Evolutionary conservation across 2,797 vertebrate species (phyloP), one percentile per base, ranked within the genome.

Genomic region (Parotocinclus haroldoi): DNA sequence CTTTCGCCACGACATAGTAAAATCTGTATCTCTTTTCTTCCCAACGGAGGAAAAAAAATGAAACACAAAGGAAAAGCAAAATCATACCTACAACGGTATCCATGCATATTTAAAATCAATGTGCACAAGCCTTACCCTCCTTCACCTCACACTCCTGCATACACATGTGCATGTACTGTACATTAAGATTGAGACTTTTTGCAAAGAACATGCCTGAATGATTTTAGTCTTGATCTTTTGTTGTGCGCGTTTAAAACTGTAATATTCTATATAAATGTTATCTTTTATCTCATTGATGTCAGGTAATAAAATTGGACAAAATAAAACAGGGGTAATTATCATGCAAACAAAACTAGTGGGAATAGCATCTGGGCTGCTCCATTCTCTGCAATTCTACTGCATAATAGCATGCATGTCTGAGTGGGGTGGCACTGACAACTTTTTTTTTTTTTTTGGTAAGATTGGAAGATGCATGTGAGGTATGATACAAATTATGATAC

Each of bases 401-500:
- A 87, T 79, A 89, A 82, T 80, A 81, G 85, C 89, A 92, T 92
- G 90, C 90, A 87, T 72, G 79, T 73, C 68, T 63, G 73, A 74
- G 66, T 62, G 73, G 67, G 74, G 76, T 56, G 58, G 14, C 53
- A 69, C 78, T 38, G 52, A 54, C 71, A 59, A 65, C 53, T 18
- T 74, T 76, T 70, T 75, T 76, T 18, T 74, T 76, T 70, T 75
- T 76, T 76, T 57, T 36, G 78, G 65, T 59, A 76, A 76, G 72
- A 73, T 78, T 84, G 79, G 80, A 88, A 80, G 86, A 89, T 90
- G 89, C 88, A 84, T 82, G 84, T 88, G 87, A 83, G 81, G 84
- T 90, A 89, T 89, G 85, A 87, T 89, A 90, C 86, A 90, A 90
- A 88, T 87, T 87, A 89, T 88, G 82, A 88, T 89, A 91, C 86